These are phyloP conservation scores for Crenichthys baileyi DNA, from an alignment of 2,797 vertebrate species.

Conservation along the genomic window DNA sequence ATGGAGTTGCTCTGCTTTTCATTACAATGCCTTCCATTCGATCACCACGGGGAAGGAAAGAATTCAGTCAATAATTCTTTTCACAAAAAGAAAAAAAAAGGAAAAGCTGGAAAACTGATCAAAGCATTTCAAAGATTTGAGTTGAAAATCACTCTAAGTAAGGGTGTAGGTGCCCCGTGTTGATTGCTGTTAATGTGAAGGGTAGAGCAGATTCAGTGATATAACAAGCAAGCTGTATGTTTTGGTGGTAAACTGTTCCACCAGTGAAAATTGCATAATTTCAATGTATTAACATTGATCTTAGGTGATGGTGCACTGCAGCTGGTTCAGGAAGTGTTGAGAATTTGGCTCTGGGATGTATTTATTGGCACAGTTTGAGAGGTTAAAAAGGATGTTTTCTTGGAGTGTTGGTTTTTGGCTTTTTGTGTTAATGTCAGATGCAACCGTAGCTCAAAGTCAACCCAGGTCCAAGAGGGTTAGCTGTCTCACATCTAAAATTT, in stretches of 20 bases:
- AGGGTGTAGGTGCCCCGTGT: slow-evolving; percentile 33
- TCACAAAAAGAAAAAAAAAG: slow-evolving; percentile 24
- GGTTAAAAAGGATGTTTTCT: slow-evolving; percentile 15
- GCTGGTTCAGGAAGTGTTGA: slow-evolving; percentile 25
- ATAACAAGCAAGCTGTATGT: slow-evolving; percentile 29
- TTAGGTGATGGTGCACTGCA: slow-evolving; percentile 14
- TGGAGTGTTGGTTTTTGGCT: background rate
- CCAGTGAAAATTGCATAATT: slow-evolving; percentile 37
- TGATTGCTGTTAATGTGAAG: slow-evolving; percentile 10
- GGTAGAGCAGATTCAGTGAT: slow-evolving; percentile 36
- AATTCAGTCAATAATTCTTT: slow-evolving; percentile 57
- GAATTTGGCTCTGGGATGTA: slow-evolving; percentile 19
- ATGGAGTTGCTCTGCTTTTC: slow-evolving; percentile 57
- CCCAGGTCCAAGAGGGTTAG: slow-evolving; percentile 10
- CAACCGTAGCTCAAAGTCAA: slow-evolving; percentile 4
- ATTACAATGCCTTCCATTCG: slow-evolving; percentile 54
- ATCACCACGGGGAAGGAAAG: slow-evolving; percentile 39
- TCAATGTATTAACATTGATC: slow-evolving; percentile 22
- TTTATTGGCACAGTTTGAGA: slow-evolving; percentile 22
- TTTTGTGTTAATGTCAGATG: slow-evolving; percentile 10
- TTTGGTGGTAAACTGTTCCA: slow-evolving; percentile 7
- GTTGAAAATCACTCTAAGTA: slow-evolving; percentile 28
- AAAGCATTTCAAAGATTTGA: slow-evolving; percentile 51
- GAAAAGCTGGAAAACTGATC: slow-evolving; percentile 48
- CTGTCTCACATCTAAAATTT: slow-evolving; percentile 9